Percentiles rank a stretch among this genome's conserved stretches.
phyloP scores from a whole-genome alignment of 2,113 vertebrate species.

The Shinisaurus crocodilurus region DNA sequence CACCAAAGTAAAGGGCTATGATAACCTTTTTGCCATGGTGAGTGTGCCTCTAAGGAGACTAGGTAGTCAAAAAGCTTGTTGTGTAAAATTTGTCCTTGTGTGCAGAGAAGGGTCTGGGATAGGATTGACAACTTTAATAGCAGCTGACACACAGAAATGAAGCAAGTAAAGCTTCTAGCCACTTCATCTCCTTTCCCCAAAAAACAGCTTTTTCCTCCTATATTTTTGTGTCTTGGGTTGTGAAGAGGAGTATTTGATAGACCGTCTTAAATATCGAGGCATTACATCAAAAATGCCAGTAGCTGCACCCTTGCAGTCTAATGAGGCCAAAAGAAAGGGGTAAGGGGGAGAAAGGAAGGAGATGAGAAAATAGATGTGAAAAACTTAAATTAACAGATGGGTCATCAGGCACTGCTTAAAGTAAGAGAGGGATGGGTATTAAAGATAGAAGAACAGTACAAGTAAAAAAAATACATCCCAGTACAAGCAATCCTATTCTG shows the following conservation, averaged over 20 bases:
- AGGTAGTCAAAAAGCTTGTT: not conserved
- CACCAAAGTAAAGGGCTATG: slow-evolving; percentile 95
- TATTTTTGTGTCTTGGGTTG: not conserved
- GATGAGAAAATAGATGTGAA: not conserved
- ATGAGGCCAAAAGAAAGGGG: not conserved
- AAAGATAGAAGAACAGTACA: not conserved
- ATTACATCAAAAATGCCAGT: not conserved
- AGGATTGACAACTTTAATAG: not conserved
- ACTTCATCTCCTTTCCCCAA: not conserved
- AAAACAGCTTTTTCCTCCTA: not conserved
- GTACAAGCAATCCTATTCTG: not conserved
- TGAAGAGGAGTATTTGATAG: not conserved
- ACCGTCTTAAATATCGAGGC: not conserved
- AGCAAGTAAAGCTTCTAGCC: not conserved
- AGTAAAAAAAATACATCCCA: not conserved
- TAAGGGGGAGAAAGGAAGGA: not conserved
- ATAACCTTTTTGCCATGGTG: slow-evolving; percentile 97
- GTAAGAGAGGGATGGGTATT: not conserved
- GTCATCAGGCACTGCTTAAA: not conserved
- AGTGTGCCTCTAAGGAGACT: slow-evolving; percentile 54
- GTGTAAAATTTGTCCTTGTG: not conserved
- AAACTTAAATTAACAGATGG: not conserved
- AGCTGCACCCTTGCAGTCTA: not conserved
- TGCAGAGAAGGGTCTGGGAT: not conserved
- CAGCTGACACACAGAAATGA: not conserved